These are phyloP conservation scores for Chiroxiphia lanceolata DNA, from an alignment of 2,797 vertebrate genomes.

Conservation along the genomic window DNA sequence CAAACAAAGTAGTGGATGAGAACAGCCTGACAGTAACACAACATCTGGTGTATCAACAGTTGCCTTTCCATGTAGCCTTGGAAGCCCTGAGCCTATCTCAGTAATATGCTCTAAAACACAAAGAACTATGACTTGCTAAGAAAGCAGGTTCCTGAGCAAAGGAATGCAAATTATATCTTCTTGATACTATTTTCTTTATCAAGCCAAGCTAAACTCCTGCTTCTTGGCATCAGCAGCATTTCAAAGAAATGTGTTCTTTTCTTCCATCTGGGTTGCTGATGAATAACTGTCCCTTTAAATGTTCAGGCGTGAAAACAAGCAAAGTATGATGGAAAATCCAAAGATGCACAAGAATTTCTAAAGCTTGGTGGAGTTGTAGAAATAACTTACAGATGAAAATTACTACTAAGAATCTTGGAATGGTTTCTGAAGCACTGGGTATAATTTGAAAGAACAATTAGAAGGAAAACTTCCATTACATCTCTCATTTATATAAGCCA, in stretches of 20 bases:
- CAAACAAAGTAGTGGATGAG: neutral
- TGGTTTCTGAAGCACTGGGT: neutral
- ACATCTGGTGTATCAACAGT: neutral
- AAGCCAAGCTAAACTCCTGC: neutral
- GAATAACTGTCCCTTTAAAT: neutral
- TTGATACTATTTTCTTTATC: neutral
- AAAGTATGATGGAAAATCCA: neutral
- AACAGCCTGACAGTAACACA: neutral
- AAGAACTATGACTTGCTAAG: neutral
- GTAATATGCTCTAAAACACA: neutral
- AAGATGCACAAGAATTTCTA: neutral
- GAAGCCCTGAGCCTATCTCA: neutral
- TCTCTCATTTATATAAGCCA: neutral
- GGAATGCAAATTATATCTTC: neutral
- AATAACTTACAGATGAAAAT: neutral
- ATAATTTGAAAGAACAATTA: neutral
- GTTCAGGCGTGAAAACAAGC: neutral
- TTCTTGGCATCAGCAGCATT: neutral
- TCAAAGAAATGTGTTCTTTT: neutral
- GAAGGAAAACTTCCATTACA: slow-evolving; percentile 26
- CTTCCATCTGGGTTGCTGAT: neutral
- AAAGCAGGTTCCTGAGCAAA: neutral
- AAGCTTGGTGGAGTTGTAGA: neutral
- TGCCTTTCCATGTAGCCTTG: neutral
- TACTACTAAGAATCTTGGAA: neutral